Evolutionary conservation across 2,797 vertebrate species (phyloP).

Genomic region (Bradypodion pumilum): DNA sequence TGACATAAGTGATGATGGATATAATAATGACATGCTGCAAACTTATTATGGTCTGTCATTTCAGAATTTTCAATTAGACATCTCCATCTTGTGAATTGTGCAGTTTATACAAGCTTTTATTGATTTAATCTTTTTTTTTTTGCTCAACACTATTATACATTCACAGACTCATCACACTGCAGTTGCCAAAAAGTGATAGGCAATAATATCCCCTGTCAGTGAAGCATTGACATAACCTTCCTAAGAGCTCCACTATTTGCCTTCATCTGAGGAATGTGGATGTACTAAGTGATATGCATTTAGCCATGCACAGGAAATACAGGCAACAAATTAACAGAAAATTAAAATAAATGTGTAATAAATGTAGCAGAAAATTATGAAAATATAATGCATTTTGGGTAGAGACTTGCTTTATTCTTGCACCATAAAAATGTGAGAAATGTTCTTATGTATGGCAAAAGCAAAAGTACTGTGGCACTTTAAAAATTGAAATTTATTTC

Average conservation of each 20-base stretch:
- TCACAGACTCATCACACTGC: neutral
- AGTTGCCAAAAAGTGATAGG: neutral
- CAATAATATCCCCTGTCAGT: neutral
- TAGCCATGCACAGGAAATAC: neutral
- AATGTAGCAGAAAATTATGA: slow-evolving; percentile 13
- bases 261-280: neutral
- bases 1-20: neutral
- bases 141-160: neutral
- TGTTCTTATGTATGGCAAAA: too few species aligned
- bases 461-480: too few species aligned
- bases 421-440: too few species aligned
- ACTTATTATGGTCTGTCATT: neutral
- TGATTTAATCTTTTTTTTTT: too few species aligned
- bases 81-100: neutral
- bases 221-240: neutral
- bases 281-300: neutral
- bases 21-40: neutral
- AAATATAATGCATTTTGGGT: too few species aligned
- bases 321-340: neutral
- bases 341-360: neutral
- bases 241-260: neutral
- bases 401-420: too few species aligned
- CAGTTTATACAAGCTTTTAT: neutral
- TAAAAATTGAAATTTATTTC: neutral
- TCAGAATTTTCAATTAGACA: neutral